phyloP scores from a whole-genome alignment of 1,140 invertebrate species.

The Aphelinus atriplicis region DNA sequence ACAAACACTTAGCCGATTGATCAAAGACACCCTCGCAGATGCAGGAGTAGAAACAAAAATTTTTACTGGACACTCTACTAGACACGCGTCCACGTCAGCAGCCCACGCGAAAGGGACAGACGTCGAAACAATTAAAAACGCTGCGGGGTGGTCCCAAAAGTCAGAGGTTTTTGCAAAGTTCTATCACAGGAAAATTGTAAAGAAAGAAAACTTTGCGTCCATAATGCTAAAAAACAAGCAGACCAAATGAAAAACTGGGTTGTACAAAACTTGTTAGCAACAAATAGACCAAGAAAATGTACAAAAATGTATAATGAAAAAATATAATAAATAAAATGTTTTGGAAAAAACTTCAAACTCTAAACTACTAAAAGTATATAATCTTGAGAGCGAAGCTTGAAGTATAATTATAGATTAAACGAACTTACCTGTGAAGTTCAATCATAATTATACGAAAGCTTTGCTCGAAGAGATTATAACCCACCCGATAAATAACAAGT shows the following conservation, averaged over 20 bases:
- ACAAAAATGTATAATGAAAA: too few species aligned
- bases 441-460: conserved; percentile 17
- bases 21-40: neutral
- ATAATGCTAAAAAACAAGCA: too few species aligned
- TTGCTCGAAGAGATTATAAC: conserved; percentile 18
- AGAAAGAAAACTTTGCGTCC: neutral
- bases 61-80: conserved; percentile 1
- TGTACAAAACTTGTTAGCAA: too few species aligned
- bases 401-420: conserved; percentile 8
- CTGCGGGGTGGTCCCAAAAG: neutral
- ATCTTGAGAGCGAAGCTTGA: conserved; percentile 17
- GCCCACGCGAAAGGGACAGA: neutral
- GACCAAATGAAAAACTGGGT: too few species aligned
- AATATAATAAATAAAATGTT: too few species aligned
- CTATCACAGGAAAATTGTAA: neutral
- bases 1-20: neutral
- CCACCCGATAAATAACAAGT: too few species aligned
- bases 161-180: neutral
- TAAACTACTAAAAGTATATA: neutral
- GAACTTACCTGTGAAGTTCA: conserved; percentile 15
- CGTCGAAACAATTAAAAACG: neutral
- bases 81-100: conserved; percentile 15
- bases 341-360: too few species aligned
- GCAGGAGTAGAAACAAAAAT: conserved; percentile 7
- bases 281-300: too few species aligned